A percentile compares a stretch with the other conserved stretches of the same genome.
These are phyloP conservation scores for Bombus confusus DNA, from an alignment of 1,140 invertebrate species.

Conservation along the genomic window DNA sequence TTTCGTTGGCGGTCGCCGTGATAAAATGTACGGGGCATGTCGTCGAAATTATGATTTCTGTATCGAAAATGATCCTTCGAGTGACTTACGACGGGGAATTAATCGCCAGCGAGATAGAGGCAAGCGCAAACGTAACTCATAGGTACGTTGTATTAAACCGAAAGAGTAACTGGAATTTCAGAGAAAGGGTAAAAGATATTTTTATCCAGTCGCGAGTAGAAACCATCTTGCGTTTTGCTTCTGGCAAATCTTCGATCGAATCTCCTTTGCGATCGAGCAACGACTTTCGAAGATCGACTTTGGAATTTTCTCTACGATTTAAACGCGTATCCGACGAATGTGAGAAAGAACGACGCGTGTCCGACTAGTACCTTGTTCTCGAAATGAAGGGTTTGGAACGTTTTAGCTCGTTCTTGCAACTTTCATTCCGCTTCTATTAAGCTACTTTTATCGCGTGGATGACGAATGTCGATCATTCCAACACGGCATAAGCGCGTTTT, in stretches of 20 bases:
- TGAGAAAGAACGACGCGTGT: not conserved
- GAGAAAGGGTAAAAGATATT: too few species aligned
- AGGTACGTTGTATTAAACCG: too few species aligned
- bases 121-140: too few species aligned
- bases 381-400: not conserved
- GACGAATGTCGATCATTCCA: conserved; percentile 34
- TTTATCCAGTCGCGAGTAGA: too few species aligned
- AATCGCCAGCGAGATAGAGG: conserved; percentile 9
- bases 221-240: too few species aligned
- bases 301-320: too few species aligned
- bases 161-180: too few species aligned
- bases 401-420: not conserved
- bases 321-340: not conserved
- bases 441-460: conserved; percentile 15
- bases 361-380: not conserved
- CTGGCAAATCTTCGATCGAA: too few species aligned
- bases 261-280: too few species aligned
- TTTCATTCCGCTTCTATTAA: conserved; percentile 10
- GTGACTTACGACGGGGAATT: not conserved
- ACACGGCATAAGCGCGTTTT: conserved; percentile 26
- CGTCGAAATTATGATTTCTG: conserved; percentile 3
- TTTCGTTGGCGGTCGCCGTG: conserved; percentile 23
- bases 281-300: too few species aligned
- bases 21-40: not conserved
- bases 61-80: not conserved